These are phyloP conservation scores for Axea sp. DNA, from an alignment of 2,888 invertebrate genomes.

Conservation along the genomic window DNA sequence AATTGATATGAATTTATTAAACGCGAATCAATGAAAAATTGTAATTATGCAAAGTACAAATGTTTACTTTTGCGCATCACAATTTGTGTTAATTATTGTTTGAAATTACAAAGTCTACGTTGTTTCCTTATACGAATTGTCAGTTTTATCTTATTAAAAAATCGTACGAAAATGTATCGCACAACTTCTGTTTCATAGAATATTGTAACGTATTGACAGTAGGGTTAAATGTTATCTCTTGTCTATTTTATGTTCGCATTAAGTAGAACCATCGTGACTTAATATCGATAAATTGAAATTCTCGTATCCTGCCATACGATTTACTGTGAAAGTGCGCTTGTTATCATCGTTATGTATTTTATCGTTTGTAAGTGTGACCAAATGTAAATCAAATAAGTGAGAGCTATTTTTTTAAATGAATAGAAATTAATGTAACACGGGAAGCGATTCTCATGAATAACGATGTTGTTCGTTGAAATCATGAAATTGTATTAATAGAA, in stretches of 20 bases:
- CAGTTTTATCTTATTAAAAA: no score
- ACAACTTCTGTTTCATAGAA: conserved; percentile 10
- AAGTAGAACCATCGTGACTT: conserved; percentile 19
- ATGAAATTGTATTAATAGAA: conserved; percentile 34
- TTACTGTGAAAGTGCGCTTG: conserved; percentile 8
- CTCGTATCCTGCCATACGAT: conserved; percentile 2
- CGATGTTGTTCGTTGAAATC: conserved; percentile 17
- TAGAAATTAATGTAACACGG: conserved; percentile 3
- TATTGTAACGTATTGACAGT: conserved; percentile 2
- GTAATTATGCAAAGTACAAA: no score
- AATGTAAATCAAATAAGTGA: conserved; percentile 22
- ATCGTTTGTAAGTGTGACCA: conserved; percentile 29
- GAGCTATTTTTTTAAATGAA: conserved; percentile 26
- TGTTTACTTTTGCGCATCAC: no score
- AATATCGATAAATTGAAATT: conserved; percentile 44
- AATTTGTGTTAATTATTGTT: no score
- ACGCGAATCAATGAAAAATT: no score
- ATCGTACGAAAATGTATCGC: not conserved
- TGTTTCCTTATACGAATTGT: no score
- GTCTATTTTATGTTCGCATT: conserved; percentile 16
- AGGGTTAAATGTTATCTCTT: conserved; percentile 34
- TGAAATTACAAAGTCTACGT: no score
- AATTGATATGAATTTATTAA: no score
- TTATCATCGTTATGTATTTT: conserved; percentile 19
- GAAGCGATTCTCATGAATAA: conserved; percentile 20